Evolutionary conservation across 2,113 vertebrate species (phyloP).

Genomic region (Natator depressus): DNA sequence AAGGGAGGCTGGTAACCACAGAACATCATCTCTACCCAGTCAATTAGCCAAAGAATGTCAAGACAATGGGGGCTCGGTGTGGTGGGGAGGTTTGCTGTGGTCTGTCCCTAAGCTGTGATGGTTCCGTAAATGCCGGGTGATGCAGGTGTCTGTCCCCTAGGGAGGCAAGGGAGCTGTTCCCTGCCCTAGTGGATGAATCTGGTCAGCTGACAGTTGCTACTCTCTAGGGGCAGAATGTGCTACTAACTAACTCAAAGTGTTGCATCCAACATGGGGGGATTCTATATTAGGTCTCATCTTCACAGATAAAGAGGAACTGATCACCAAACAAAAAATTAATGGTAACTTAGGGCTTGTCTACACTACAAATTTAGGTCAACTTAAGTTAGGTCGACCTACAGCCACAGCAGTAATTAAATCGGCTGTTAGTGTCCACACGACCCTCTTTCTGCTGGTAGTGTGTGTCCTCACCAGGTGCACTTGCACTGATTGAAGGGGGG

Average conservation of each 20-base stretch:
- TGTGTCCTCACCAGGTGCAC: no score
- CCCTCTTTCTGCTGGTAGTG: no score
- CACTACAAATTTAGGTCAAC: no score
- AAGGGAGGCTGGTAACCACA: neutral
- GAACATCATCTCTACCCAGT: neutral
- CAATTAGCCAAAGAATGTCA: neutral
- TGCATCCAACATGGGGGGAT: neutral
- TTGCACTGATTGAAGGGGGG: no score
- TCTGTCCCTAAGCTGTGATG: neutral
- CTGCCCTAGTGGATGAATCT: neutral
- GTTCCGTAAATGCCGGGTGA: neutral
- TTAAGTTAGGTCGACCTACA: no score
- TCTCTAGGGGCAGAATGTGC: neutral
- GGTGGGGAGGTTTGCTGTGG: neutral
- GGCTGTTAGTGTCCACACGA: no score
- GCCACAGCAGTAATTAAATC: no score
- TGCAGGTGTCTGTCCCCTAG: neutral
- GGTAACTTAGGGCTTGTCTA: neutral
- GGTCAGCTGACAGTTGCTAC: neutral
- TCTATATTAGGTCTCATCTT: neutral
- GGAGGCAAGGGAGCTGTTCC: neutral
- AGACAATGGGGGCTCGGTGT: neutral
- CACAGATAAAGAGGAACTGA: neutral
- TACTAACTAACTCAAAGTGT: neutral
- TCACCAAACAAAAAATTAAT: neutral